Conservation (phyloP, 2,888 invertebrate genomes). For the Hyposoter dolosus region DNA sequence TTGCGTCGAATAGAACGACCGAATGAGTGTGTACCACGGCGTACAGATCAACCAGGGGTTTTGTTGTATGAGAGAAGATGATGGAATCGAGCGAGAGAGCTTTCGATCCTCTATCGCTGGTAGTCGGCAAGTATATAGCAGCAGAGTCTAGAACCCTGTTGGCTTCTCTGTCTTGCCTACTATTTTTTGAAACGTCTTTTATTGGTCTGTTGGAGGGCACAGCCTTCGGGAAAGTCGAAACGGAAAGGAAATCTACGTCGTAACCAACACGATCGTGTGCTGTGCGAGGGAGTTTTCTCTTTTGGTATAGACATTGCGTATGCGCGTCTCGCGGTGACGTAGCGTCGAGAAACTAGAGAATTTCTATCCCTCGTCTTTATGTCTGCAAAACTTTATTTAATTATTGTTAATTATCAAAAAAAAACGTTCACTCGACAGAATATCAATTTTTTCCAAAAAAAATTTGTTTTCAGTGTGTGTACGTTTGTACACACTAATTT, state of each 20-base stretch:
- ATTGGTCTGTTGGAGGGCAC: constrained; percentile 73
- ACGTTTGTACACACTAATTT: constrained; percentile 52
- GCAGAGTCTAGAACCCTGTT: constrained; percentile 26
- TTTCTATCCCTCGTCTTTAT: constrained; percentile 49
- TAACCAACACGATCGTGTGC: constrained; percentile 1
- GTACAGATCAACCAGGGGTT: constrained; percentile 40
- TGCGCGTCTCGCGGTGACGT: constrained; percentile 37
- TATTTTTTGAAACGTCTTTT: constrained; percentile 80
- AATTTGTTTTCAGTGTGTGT: too few relatives aligned
- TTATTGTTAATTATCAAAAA: too few relatives aligned
- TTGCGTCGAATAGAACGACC: constrained; percentile 28
- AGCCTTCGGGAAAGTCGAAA: constrained; percentile 75
- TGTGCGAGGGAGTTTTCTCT: constrained; percentile 34
- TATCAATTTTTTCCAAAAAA: too few relatives aligned
- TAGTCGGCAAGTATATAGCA: constrained; percentile 48
- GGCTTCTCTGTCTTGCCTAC: constrained; percentile 63
- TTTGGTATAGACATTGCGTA: constrained; percentile 3
- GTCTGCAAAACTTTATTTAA: constrained; percentile 9
- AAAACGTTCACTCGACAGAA: too few relatives aligned
- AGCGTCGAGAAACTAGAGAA: background rate
- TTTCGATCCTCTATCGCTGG: constrained; percentile 57
- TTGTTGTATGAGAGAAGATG: constrained; percentile 21
- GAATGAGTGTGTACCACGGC: background rate
- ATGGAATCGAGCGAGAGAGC: constrained; percentile 42
- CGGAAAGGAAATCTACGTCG: background rate